Base-by-base conservation (phyloP, 2,797 vertebrate species). In the Spatula versicolor region DNA sequence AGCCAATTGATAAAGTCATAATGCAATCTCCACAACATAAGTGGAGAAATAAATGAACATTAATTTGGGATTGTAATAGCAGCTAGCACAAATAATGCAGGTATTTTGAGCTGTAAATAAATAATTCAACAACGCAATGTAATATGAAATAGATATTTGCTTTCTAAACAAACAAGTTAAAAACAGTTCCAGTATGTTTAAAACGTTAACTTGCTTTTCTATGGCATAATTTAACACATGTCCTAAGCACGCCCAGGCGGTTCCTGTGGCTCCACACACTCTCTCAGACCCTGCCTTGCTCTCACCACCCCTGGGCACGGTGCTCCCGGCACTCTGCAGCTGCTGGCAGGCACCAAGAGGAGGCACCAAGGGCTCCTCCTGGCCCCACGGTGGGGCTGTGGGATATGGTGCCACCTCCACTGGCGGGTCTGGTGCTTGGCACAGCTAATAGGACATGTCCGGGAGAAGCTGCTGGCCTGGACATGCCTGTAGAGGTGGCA, bases 41-140 rank as follows among this genome's bases (percentile, higher is more conserved):
- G 95, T 90, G 73, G 58, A 81, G 83, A 95, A 97, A 95, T 94
- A 95, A 97, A 95, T 82, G 92, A 97, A 96, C 63, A 95, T 94
- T 95, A 92, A 95, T 97, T 96, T 48, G 23, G n/a, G 83, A 68
- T 94, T 92, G 92, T 92, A 88, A 43, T 25, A 63, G 41, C 41
- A 87, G 83, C 22, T 62, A 78, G 56, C 71, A 88, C 48, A 92
- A 96, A 92, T 74, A 91, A 86, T 62, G 63, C 83, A 96, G 78
- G 85, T 96, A 95, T 71, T 92, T 85, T 52, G 46, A 58, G 86
- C 48, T 83, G 66, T 69, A 96, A 94, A 93, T 95, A 96, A 94
- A 87, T 84, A 93, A 96, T 96, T 58, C 91, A 95, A 54, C 58
- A 80, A 59, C 74, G 39, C 75, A 93, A 95, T 86, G 56, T 6